phyloP scores from a whole-genome alignment of 1,140 invertebrate genomes.

The Drosophila seguyi region DNA sequence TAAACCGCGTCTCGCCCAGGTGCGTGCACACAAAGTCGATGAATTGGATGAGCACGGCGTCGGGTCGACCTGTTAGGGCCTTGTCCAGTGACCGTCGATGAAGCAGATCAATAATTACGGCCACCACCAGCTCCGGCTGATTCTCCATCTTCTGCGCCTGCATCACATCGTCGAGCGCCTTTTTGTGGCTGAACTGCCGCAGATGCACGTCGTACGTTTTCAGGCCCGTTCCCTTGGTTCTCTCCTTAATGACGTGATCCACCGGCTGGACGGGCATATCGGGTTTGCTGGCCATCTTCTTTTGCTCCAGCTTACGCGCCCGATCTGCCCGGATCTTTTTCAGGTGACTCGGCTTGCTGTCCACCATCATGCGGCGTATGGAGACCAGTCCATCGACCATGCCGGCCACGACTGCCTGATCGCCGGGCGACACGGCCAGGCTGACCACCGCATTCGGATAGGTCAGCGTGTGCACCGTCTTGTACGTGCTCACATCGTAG shows the following conservation, averaged over 20 bases:
- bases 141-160: conserved; percentile 87
- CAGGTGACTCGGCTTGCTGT: conserved; percentile 78
- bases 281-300: not conserved
- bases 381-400: conserved; percentile 97
- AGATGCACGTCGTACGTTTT: conserved; percentile 90
- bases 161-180: conserved; percentile 92
- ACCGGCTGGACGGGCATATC: conserved; percentile 78
- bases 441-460: conserved; percentile 96
- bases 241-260: conserved; percentile 87
- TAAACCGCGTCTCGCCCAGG: conserved; percentile 91
- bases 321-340: conserved; percentile 67
- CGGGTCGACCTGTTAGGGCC: conserved; percentile 90
- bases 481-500: conserved; percentile 94
- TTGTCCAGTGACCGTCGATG: conserved; percentile 90
- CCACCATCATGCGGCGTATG: conserved; percentile 90
- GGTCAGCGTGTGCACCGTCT: conserved; percentile 94
- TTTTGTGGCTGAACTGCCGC: conserved; percentile 92
- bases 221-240: conserved; percentile 85
- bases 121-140: conserved; percentile 91
- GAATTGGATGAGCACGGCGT: conserved; percentile 88
- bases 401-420: conserved; percentile 94
- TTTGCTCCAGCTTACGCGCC: conserved; percentile 73
- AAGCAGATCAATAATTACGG: conserved; percentile 93
- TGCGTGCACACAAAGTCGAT: conserved; percentile 92
- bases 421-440: conserved; percentile 91